These are phyloP conservation scores for Pithecia hirsuta DNA, from an alignment of 2,797 vertebrate species.

Conservation along the genomic window DNA sequence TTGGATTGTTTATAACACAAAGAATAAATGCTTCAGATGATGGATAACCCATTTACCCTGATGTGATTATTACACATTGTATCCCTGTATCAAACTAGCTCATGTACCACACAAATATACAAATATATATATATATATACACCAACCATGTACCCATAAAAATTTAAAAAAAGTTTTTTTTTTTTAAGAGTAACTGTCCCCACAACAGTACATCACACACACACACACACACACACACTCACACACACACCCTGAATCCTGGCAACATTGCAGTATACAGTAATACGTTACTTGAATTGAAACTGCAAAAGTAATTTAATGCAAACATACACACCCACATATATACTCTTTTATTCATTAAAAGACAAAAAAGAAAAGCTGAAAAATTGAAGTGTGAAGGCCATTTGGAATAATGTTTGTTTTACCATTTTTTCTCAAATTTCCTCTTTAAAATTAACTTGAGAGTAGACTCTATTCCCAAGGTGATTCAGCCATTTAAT, in stretches of 20 bases:
- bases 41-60: not conserved
- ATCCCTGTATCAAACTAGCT: not conserved
- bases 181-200: not conserved
- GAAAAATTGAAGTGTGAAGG: not conserved
- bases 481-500: not conserved
- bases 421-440: not conserved
- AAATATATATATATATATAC: not conserved
- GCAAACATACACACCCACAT: not conserved
- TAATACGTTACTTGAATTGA: not conserved
- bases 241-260: not conserved
- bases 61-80: not conserved
- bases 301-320: not conserved
- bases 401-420: not conserved
- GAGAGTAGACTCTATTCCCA: not conserved
- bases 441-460: not conserved
- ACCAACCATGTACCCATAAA: not conserved
- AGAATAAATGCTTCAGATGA: not conserved
- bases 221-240: not conserved
- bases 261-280: not conserved
- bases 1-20: not conserved
- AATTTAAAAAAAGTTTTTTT: fast-evolving
- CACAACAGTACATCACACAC: too few relatives aligned
- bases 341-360: not conserved
- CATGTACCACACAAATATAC: not conserved
- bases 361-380: not conserved